phyloP scores from a whole-genome alignment of 2,113 vertebrate species.

The Corvus moneduloides region DNA sequence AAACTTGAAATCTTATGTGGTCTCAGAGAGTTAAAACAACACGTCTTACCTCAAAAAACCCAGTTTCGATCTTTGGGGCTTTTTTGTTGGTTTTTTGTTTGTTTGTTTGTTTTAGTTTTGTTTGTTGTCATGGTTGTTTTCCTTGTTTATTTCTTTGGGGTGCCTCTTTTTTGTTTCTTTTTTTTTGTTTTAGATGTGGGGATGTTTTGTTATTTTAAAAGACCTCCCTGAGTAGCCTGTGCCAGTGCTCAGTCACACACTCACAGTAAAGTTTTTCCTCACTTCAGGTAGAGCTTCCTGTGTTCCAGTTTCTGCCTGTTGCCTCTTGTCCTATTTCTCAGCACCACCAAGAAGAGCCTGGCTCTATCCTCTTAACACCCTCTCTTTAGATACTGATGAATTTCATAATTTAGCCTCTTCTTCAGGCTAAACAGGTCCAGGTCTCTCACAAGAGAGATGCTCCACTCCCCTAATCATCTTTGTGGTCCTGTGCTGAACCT shows the following conservation, averaged over 20 bases:
- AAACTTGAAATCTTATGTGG: neutral
- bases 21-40: neutral
- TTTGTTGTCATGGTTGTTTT: neutral
- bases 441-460: neutral
- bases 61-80: fast-evolving
- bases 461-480: neutral
- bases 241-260: fast-evolving
- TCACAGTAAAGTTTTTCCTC: neutral
- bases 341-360: neutral
- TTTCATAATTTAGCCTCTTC: neutral
- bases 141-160: neutral
- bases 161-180: neutral
- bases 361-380: neutral
- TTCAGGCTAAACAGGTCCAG: neutral
- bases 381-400: neutral
- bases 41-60: neutral
- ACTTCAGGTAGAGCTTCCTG: neutral
- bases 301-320: neutral
- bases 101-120: neutral
- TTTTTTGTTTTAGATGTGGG: neutral
- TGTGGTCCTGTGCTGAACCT: neutral
- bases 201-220: neutral
- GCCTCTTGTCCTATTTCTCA: neutral
- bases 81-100: neutral
- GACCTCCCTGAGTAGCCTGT: neutral